Evolutionary conservation across 2,888 invertebrate species (phyloP).

Genomic region (Tipula helvola): DNA sequence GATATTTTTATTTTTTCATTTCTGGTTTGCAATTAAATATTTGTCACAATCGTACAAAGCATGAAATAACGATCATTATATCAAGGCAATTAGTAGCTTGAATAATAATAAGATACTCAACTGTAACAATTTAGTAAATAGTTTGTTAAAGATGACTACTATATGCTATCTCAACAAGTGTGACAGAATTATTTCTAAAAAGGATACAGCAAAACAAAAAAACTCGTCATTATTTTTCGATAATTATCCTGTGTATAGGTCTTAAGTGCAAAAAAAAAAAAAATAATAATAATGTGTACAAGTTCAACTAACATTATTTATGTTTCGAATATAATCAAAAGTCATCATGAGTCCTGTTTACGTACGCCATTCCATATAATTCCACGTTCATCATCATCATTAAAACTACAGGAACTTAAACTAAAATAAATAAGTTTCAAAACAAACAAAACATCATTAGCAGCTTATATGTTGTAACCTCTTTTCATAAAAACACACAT

Average conservation of each 20-base stretch:
- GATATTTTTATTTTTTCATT: background rate
- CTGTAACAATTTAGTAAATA: background rate
- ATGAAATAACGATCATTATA: background rate
- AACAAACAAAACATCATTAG: conserved; percentile 4
- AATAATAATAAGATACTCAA: background rate
- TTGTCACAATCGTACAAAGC: background rate
- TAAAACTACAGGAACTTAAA: background rate
- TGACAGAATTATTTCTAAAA: background rate
- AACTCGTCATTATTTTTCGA: background rate
- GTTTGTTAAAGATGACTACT: background rate
- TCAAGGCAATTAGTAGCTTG: background rate
- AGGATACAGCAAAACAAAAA: background rate
- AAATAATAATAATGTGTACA: background rate
- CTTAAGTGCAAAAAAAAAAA: background rate
- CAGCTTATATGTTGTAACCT: background rate
- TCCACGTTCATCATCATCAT: background rate
- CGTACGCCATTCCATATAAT: background rate
- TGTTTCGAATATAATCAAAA: background rate
- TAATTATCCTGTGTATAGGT: background rate
- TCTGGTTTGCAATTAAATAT: background rate
- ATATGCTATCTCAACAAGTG: background rate
- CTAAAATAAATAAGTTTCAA: background rate
- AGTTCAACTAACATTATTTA: background rate
- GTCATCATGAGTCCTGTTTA: background rate
- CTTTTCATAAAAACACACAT: background rate